A percentile compares a stretch with the other conserved stretches of the same genome.
Evolutionary conservation across 2,888 invertebrate genomes (phyloP).

Genomic region (Melanargia galathea): DNA sequence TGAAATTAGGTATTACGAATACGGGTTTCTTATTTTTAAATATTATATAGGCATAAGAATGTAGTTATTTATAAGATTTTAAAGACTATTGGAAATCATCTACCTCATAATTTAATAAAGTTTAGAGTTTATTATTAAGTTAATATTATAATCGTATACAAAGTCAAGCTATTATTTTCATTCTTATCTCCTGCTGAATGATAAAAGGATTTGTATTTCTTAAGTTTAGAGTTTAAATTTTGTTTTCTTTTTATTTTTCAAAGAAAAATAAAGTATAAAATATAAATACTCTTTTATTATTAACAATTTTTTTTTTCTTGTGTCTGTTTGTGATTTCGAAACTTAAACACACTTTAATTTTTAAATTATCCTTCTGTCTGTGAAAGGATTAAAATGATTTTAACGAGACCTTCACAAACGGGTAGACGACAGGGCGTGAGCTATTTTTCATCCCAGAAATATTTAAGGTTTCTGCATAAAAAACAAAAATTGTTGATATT

Average conservation of each 20-base stretch:
- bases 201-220: slow-evolving; percentile 66
- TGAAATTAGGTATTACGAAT: slow-evolving; percentile 48
- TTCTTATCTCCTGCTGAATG: slow-evolving; percentile 64
- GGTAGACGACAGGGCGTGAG: no score
- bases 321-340: no score
- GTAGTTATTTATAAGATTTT: slow-evolving; percentile 67
- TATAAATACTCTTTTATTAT: slow-evolving; percentile 49
- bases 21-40: slow-evolving; percentile 58
- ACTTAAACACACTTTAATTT: no score
- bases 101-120: slow-evolving; percentile 80
- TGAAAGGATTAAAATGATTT: no score
- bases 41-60: slow-evolving; percentile 50
- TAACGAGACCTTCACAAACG: no score
- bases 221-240: slow-evolving; percentile 76
- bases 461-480: no score
- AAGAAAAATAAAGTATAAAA: slow-evolving; percentile 72
- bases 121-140: slow-evolving; percentile 75
- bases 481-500: no score
- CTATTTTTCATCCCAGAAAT: no score
- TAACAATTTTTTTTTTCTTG: slow-evolving; percentile 28
- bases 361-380: no score
- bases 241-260: slow-evolving; percentile 78
- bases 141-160: slow-evolving; percentile 70
- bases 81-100: slow-evolving; percentile 80
- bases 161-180: slow-evolving; percentile 64